Evolutionary conservation across 2,888 invertebrate genomes (phyloP).

Genomic region (Lasioglossum pauxillum): DNA sequence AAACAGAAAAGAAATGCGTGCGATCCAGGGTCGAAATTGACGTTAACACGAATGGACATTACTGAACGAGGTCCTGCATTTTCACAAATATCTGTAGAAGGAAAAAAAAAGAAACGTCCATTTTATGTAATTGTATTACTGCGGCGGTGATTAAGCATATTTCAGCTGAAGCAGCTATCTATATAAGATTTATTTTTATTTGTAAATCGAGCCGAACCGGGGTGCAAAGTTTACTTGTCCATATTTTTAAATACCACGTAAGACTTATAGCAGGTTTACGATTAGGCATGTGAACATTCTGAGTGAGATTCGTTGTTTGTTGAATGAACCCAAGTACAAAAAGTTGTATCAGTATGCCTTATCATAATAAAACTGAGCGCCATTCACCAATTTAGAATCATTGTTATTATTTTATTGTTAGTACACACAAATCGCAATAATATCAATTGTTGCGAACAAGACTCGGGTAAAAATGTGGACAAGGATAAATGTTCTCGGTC

Average conservation of each 20-base stretch:
- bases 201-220: conserved; percentile 45
- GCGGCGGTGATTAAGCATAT: conserved; percentile 69
- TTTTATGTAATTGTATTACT: conserved; percentile 72
- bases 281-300: conserved; percentile 42
- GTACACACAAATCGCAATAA: conserved; percentile 28
- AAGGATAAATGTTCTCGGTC: conserved; percentile 58
- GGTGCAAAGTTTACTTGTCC: conserved; percentile 62
- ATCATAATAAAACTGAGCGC: conserved; percentile 65
- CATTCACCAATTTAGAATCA: conserved; percentile 53
- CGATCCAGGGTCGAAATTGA: conserved; percentile 73
- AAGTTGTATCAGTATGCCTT: conserved; percentile 74
- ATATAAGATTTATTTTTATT: conserved; percentile 67
- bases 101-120: conserved; percentile 52
- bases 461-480: conserved; percentile 41
- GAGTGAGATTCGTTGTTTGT: conserved; percentile 43
- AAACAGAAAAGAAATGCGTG: conserved; percentile 62
- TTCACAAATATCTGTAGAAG: conserved; percentile 77
- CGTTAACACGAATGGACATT: conserved; percentile 60
- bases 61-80: conserved; percentile 77
- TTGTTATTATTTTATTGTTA: conserved; percentile 63
- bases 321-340: conserved; percentile 70
- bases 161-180: conserved; percentile 71
- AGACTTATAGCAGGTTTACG: conserved; percentile 21
- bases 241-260: conserved; percentile 35
- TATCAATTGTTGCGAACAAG: conserved; percentile 31